These are phyloP conservation scores for Sarcoramphus papa DNA, from an alignment of 2,797 vertebrate species.

Conservation along the genomic window DNA sequence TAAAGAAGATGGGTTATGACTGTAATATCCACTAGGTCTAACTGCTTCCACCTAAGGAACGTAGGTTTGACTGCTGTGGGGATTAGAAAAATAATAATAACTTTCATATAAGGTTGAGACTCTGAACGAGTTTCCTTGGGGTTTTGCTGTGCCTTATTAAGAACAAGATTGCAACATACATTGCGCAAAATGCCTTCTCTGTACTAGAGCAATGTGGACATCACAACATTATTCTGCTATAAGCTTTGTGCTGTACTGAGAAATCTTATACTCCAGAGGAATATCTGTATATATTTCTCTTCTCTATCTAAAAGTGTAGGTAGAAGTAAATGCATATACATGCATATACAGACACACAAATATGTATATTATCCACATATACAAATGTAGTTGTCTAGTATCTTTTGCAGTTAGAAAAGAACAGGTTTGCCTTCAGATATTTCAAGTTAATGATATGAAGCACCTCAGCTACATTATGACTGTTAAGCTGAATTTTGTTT, in stretches of 20 bases:
- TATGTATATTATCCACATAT: background rate
- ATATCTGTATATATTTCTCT: background rate
- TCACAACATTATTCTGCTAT: background rate
- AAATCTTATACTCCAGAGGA: background rate
- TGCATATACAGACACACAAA: background rate
- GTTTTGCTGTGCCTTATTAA: background rate
- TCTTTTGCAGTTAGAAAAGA: slow-evolving; percentile 55
- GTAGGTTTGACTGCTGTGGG: background rate
- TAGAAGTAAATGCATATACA: background rate
- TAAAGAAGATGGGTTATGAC: background rate
- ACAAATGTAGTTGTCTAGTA: slow-evolving; percentile 2
- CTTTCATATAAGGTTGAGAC: background rate
- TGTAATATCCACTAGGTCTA: background rate
- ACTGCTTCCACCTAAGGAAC: background rate
- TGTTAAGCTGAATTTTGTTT: slow-evolving; percentile 75
- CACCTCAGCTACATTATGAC: slow-evolving; percentile 60
- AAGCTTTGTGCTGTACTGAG: background rate
- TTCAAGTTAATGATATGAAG: slow-evolving; percentile 70
- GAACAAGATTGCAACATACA: background rate
- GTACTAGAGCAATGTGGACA: background rate
- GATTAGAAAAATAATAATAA: background rate
- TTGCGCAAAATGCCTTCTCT: background rate
- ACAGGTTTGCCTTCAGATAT: slow-evolving; percentile 66
- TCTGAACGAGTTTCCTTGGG: background rate
- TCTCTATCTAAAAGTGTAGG: background rate